Conservation (phyloP, 2,888 invertebrate species). For the Drosophila kokeensis region DNA sequence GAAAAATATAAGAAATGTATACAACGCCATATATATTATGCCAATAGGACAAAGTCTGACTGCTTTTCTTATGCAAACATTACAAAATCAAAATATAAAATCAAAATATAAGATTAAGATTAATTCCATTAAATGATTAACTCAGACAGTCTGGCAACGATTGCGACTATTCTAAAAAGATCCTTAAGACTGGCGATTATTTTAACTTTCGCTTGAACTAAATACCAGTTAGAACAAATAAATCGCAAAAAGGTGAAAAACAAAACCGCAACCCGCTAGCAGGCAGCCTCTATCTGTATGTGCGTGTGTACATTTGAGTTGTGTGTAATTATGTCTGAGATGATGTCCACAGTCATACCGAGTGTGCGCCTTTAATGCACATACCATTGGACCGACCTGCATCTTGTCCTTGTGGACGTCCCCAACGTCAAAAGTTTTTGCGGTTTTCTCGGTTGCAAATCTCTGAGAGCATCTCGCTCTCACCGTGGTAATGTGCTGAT, state of each 20-base stretch:
- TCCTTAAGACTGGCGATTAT: constrained; percentile 59
- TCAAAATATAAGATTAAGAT: neutral
- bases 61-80: neutral
- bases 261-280: constrained; percentile 32
- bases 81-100: neutral
- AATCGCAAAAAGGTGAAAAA: constrained; percentile 26
- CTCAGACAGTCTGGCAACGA: neutral
- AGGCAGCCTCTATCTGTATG: constrained; percentile 26
- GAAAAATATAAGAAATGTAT: neutral
- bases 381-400: constrained; percentile 10
- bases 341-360: constrained; percentile 73
- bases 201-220: constrained; percentile 54
- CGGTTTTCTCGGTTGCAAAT: constrained; percentile 59
- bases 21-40: neutral
- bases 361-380: constrained; percentile 42
- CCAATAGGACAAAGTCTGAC: neutral
- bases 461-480: constrained; percentile 38
- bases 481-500: constrained; percentile 48
- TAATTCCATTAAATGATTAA: constrained; percentile 45
- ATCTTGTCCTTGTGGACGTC: constrained; percentile 44
- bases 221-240: constrained; percentile 33
- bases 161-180: constrained; percentile 17
- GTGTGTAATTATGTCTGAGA: constrained; percentile 80
- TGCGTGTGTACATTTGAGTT: constrained; percentile 30
- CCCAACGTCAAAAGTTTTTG: constrained; percentile 71